Conservation (phyloP, 1,140 invertebrate genomes). For the Drosophila novamexicana region DNA sequence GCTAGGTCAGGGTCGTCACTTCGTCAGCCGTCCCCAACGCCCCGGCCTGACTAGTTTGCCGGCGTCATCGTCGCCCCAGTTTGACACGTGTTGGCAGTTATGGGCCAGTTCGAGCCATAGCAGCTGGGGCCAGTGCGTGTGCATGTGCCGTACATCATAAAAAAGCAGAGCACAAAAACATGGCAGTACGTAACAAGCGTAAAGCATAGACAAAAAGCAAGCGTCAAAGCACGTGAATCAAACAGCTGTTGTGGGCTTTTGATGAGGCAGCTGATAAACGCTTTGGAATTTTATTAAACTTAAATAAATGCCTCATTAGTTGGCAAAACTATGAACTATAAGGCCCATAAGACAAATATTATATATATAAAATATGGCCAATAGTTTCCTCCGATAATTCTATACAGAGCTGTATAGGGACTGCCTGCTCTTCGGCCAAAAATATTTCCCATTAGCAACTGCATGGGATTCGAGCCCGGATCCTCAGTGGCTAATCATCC, state of each 20-base stretch:
- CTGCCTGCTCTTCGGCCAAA: too few species aligned
- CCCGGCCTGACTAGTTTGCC: slow-evolving; percentile 35
- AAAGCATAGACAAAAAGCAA: slow-evolving; percentile 29
- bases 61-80: slow-evolving; percentile 54
- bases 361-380: background rate
- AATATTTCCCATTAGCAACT: too few species aligned
- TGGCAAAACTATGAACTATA: slow-evolving; percentile 1
- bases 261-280: slow-evolving; percentile 5
- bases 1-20: slow-evolving; percentile 72
- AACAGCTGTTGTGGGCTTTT: slow-evolving; percentile 33
- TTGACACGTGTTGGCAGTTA: slow-evolving; percentile 80
- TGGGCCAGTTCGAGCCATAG: slow-evolving; percentile 51
- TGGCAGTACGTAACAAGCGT: slow-evolving; percentile 36
- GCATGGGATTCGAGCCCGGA: too few species aligned
- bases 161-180: slow-evolving; percentile 35
- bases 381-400: background rate
- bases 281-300: background rate
- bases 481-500: too few species aligned
- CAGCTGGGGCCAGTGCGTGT: background rate
- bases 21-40: slow-evolving; percentile 17
- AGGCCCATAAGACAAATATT: background rate
- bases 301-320: slow-evolving; percentile 24
- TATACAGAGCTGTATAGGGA: background rate
- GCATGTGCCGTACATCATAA: slow-evolving; percentile 60
- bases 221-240: slow-evolving; percentile 37